phyloP scores from a whole-genome alignment of 2,113 vertebrate species.

The Ailurus styani region DNA sequence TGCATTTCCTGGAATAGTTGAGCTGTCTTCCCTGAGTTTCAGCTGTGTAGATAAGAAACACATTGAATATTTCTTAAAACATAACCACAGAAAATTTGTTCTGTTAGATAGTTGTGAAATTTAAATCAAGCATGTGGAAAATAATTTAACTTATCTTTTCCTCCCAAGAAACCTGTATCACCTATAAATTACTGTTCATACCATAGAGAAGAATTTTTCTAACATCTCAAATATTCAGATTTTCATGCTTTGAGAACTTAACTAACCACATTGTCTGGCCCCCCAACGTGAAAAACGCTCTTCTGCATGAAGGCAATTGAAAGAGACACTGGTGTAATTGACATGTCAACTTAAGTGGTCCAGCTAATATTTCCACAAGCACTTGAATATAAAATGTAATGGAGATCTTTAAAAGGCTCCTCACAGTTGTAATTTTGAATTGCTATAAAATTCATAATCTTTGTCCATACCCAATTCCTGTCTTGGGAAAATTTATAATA shows the following conservation, averaged over 20 bases:
- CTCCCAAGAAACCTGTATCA: not conserved
- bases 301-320: conserved; percentile 40
- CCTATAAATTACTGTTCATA: not conserved
- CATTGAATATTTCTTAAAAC: not conserved
- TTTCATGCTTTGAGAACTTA: conserved; percentile 28
- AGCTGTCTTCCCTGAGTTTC: not conserved
- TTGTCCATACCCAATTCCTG: not conserved
- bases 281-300: conserved; percentile 49
- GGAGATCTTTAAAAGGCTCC: conserved; percentile 14
- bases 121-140: conserved; percentile 38
- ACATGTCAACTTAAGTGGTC: conserved; percentile 6
- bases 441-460: conserved; percentile 19
- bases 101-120: not conserved
- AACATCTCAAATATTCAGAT: conserved; percentile 43
- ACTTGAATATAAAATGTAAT: not conserved
- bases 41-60: not conserved
- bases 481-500: conserved; percentile 28
- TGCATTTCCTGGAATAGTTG: not conserved
- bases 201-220: conserved; percentile 12
- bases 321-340: conserved; percentile 35
- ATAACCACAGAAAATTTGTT: not conserved
- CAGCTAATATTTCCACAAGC: conserved; percentile 38
- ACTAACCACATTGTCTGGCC: not conserved
- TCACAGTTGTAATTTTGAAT: conserved; percentile 12
- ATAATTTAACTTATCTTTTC: not conserved